These are phyloP conservation scores for Spea bombifrons DNA, from an alignment of 2,113 vertebrate species.

Conservation along the genomic window DNA sequence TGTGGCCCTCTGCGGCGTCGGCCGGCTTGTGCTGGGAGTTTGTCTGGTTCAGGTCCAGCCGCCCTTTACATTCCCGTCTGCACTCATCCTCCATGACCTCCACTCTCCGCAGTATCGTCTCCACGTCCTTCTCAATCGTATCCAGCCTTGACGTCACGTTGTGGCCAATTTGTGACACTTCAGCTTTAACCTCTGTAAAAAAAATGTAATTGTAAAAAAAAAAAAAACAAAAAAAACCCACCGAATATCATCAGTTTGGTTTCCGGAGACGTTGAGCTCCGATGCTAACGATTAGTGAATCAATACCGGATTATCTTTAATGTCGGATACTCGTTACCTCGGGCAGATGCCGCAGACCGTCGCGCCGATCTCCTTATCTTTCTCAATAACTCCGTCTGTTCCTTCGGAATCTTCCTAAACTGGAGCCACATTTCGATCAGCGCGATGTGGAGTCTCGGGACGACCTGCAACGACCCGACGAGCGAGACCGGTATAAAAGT, in stretches of 20 bases:
- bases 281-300: too few species aligned
- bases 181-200: slow-evolving; percentile 22
- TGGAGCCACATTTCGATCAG: slow-evolving; percentile 34
- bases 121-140: background rate
- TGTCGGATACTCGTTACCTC: slow-evolving; percentile 6
- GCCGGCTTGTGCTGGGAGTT: background rate
- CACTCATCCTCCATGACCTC: background rate
- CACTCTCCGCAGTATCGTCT: background rate
- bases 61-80: background rate
- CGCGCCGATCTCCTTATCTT: slow-evolving; percentile 1
- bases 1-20: too few species aligned
- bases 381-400: slow-evolving; percentile 17
- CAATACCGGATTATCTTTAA: too few species aligned
- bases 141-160: background rate
- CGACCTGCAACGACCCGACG: slow-evolving; percentile 3
- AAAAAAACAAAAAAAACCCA: too few species aligned
- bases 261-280: too few species aligned
- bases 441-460: slow-evolving; percentile 27
- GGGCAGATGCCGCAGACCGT: background rate
- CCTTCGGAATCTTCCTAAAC: slow-evolving; percentile 16
- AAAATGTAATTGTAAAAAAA: background rate
- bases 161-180: background rate
- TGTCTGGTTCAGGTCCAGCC: background rate
- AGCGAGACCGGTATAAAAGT: background rate
- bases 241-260: too few species aligned